Evolutionary conservation across 1,140 invertebrate species (phyloP).

Genomic region (Bombus balteatus): DNA sequence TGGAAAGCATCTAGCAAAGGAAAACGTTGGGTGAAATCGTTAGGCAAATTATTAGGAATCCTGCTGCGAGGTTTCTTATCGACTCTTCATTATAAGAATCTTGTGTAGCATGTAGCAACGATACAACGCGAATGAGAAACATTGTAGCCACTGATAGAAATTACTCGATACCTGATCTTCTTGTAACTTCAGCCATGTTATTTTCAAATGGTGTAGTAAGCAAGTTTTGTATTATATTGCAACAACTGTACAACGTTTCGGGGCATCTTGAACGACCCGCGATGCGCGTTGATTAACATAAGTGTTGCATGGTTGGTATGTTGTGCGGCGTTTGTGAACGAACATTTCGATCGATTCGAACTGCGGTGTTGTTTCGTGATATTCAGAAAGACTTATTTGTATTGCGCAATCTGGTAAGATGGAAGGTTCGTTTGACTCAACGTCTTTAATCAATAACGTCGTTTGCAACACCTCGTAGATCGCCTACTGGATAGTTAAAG

Average conservation of each 20-base stretch:
- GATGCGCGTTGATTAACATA: not conserved
- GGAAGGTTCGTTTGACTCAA: no score
- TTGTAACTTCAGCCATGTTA: not conserved
- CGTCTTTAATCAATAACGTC: no score
- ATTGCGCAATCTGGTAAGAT: no score
- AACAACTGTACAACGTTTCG: not conserved
- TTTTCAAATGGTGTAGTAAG: not conserved
- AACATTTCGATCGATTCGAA: not conserved
- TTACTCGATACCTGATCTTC: not conserved
- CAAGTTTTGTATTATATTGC: not conserved
- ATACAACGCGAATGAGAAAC: not conserved
- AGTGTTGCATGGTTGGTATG: not conserved
- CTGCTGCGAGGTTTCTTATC: not conserved
- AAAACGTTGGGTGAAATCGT: constrained; percentile 6
- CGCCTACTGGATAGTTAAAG: no score
- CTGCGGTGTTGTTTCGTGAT: no score
- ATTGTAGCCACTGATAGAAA: not conserved
- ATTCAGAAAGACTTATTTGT: no score
- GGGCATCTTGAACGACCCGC: not conserved
- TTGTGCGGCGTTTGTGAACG: not conserved
- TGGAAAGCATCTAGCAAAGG: not conserved
- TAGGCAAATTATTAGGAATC: constrained; percentile 23
- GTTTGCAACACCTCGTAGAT: no score
- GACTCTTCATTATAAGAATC: not conserved
- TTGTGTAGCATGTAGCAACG: not conserved